Conservation (phyloP, 2,113 vertebrate genomes). For the Atractosteus spatula region DNA sequence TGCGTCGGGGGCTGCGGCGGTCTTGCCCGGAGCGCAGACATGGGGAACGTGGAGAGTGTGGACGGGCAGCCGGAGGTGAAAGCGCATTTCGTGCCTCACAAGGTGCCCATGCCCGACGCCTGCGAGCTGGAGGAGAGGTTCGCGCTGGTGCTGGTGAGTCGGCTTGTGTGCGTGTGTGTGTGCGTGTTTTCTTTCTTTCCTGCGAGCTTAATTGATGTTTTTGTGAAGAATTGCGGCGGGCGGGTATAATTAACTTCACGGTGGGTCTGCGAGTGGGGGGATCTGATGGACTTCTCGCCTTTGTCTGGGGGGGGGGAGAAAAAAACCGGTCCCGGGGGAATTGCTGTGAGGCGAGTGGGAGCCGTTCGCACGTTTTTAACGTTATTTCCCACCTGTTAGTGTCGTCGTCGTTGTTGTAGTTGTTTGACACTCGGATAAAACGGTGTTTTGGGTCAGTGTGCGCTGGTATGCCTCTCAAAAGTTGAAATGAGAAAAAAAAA, state of each 20-base stretch:
- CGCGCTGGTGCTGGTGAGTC: conserved; percentile 89
- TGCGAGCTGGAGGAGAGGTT: conserved; percentile 93
- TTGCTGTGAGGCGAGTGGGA: not conserved
- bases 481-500: too few relatives aligned
- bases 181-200: not conserved
- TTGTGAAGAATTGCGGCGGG: too few relatives aligned
- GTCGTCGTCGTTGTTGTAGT: too few relatives aligned
- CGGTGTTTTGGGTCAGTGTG: too few relatives aligned
- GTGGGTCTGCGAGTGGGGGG: not conserved
- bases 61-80: conserved; percentile 77
- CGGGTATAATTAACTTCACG: not conserved
- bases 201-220: too few relatives aligned
- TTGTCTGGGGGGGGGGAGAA: not conserved
- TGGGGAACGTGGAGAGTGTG: conserved; percentile 91
- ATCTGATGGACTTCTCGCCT: not conserved
- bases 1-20: conserved; percentile 15
- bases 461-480: too few relatives aligned
- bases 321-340: not conserved
- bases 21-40: conserved; percentile 38
- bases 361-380: too few relatives aligned
- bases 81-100: conserved; percentile 77
- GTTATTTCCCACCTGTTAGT: too few relatives aligned
- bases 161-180: too few relatives aligned
- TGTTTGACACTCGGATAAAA: too few relatives aligned
- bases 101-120: conserved; percentile 93